A percentile compares a stretch with the other conserved stretches of the same genome.
Conservation (phyloP, 2,113 vertebrate genomes). For the Meles meles region DNA sequence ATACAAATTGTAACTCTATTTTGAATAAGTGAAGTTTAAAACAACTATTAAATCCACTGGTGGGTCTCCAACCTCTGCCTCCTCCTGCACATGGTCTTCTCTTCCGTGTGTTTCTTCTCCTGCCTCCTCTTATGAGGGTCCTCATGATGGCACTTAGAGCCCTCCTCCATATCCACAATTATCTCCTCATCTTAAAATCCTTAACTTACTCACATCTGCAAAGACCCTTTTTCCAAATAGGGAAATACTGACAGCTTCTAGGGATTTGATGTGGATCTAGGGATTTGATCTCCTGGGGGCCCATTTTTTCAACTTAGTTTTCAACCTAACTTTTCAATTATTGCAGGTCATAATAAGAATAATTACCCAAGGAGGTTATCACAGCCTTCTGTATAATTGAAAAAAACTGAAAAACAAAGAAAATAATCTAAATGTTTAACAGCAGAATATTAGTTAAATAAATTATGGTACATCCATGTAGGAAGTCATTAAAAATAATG, state of each 20-base stretch:
- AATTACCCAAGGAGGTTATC: not conserved
- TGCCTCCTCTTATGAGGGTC: not conserved
- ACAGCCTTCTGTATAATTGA: not conserved
- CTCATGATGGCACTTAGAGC: not conserved
- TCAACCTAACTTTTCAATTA: not conserved
- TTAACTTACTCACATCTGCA: not conserved
- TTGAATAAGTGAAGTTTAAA: not conserved
- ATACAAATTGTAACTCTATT: not conserved
- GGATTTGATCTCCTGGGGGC: not conserved
- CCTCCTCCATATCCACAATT: not conserved
- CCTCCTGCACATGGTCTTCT: not conserved
- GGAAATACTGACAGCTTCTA: not conserved
- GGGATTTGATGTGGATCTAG: not conserved
- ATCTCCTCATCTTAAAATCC: not conserved
- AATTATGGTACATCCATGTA: not conserved
- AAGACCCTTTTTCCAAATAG: not conserved
- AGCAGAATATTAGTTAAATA: not conserved
- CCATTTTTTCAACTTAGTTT: not conserved
- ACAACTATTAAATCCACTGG: not conserved
- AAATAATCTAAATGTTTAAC: not conserved
- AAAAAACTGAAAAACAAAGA: not conserved
- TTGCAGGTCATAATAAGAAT: not conserved
- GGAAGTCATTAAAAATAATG: not conserved
- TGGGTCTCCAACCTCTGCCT: not conserved
- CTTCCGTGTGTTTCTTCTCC: not conserved